phyloP scores from a whole-genome alignment of 2,888 invertebrate genomes.

The Kuschelorhynchus macadamiae region DNA sequence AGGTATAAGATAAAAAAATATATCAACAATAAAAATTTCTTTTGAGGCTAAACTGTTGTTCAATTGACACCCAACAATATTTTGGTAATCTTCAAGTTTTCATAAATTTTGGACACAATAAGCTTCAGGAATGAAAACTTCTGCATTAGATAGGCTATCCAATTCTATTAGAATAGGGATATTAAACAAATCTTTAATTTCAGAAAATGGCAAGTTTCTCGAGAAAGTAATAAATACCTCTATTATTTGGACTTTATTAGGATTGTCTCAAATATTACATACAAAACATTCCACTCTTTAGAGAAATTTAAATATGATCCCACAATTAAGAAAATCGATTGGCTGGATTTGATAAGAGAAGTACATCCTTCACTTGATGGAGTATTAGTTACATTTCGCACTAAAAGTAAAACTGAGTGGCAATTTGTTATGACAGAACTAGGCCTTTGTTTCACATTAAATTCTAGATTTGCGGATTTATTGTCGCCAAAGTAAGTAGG shows the following conservation, averaged over 20 bases:
- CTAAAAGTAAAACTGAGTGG: slow-evolving; percentile 66
- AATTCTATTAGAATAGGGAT: too few relatives aligned
- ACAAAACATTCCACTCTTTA: slow-evolving; percentile 65
- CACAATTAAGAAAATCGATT: slow-evolving; percentile 66
- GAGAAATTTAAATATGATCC: slow-evolving; percentile 67
- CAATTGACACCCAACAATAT: too few relatives aligned
- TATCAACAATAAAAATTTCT: too few relatives aligned
- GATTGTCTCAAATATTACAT: slow-evolving; percentile 69
- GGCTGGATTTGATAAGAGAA: slow-evolving; percentile 68
- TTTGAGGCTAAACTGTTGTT: too few relatives aligned
- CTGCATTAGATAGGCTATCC: too few relatives aligned
- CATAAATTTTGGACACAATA: too few relatives aligned
- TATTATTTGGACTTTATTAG: slow-evolving; percentile 70
- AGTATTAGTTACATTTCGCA: slow-evolving; percentile 70
- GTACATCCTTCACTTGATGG: slow-evolving; percentile 69
- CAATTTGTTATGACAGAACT: slow-evolving; percentile 75
- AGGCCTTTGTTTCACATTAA: slow-evolving; percentile 77
- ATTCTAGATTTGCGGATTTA: slow-evolving; percentile 72
- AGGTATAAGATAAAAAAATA: too few relatives aligned
- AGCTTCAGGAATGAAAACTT: too few relatives aligned
- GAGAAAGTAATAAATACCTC: slow-evolving; percentile 66
- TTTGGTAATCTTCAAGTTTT: too few relatives aligned
- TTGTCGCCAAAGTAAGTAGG: slow-evolving; percentile 69
- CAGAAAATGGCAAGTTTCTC: slow-evolving; percentile 68
- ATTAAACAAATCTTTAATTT: slow-evolving; percentile 5